Conservation (phyloP, 2,797 vertebrate genomes). For the Podargus strigoides region DNA sequence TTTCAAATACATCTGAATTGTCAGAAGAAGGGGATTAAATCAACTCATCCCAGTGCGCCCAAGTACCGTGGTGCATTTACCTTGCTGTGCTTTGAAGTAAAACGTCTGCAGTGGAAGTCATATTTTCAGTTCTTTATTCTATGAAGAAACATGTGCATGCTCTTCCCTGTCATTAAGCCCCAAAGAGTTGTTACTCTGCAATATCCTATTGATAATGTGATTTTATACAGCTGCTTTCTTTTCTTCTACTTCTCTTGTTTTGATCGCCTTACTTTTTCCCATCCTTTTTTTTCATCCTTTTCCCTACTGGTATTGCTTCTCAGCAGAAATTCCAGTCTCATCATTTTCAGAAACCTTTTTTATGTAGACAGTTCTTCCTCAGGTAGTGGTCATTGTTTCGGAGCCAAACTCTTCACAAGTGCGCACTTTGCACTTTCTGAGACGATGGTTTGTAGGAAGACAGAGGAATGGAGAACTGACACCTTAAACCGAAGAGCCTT, state of each 20-base stretch:
- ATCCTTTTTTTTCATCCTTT: not conserved
- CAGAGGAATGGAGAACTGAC: not conserved
- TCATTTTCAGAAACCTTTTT: not conserved
- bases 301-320: not conserved
- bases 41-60: not conserved
- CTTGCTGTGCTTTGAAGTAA: not conserved
- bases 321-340: not conserved
- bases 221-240: not conserved
- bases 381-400: not conserved
- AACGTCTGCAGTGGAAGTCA: not conserved
- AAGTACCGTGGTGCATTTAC: not conserved
- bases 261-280: not conserved
- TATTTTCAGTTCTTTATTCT: not conserved
- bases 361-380: not conserved
- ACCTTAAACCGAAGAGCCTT: not conserved
- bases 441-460: not conserved
- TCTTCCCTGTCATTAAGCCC: not conserved
- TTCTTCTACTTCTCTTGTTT: not conserved
- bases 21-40: not conserved
- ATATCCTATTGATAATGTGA: not conserved
- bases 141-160: accelerated
- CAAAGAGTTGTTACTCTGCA: not conserved
- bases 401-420: not conserved
- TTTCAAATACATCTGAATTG: not conserved
- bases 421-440: not conserved